A percentile compares a stretch with the other conserved stretches of the same genome.
These are phyloP conservation scores for Platalea minor DNA, from an alignment of 2,797 vertebrate species.

Conservation along the genomic window DNA sequence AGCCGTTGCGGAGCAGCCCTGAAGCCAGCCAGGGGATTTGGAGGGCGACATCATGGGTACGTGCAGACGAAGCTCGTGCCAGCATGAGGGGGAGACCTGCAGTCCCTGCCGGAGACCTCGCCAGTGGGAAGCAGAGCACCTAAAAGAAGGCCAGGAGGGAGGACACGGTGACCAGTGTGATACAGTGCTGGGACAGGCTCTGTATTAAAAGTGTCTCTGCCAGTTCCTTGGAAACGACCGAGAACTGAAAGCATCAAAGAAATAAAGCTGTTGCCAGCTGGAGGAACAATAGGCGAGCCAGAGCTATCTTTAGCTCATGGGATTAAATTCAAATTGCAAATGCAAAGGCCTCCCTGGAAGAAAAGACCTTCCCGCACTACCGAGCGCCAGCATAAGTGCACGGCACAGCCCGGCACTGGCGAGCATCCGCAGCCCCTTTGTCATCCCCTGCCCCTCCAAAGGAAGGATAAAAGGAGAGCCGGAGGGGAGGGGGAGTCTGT, in stretches of 20 bases:
- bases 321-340: constrained; percentile 65
- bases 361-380: not conserved
- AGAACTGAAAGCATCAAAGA: constrained; percentile 41
- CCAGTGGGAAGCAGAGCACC: not conserved
- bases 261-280: constrained; percentile 65
- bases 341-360: constrained; percentile 37
- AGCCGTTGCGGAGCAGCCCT: not conserved
- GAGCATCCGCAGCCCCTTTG: not conserved
- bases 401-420: not conserved
- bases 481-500: not conserved
- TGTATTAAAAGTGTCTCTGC: not conserved
- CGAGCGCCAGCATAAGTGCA: not conserved
- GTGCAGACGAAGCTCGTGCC: rapidly evolving
- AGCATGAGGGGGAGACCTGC: not conserved
- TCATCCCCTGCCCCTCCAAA: not conserved
- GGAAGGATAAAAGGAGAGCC: not conserved
- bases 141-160: not conserved
- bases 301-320: constrained; percentile 59
- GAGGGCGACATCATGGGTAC: rapidly evolving
- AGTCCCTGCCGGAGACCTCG: not conserved
- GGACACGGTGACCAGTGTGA: rapidly evolving
- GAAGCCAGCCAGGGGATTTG: not conserved
- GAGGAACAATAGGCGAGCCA: constrained; percentile 51
- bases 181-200: not conserved
- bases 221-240: constrained; percentile 6